These are phyloP conservation scores for Agrilus cyanescens DNA, from an alignment of 2,888 invertebrate genomes.

Conservation along the genomic window DNA sequence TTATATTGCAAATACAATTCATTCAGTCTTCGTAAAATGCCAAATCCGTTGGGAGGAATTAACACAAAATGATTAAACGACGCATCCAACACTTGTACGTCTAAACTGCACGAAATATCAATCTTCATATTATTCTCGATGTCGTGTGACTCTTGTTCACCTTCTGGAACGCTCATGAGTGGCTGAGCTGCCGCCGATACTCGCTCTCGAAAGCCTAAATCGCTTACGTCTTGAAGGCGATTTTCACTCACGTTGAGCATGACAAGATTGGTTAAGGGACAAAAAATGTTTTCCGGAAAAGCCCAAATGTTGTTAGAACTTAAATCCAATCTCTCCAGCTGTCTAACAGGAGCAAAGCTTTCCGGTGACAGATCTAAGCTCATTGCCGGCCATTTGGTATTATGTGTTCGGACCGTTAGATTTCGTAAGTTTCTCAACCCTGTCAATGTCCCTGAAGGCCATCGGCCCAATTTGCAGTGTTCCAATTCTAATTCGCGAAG, in stretches of 20 bases:
- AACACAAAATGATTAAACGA: slow-evolving; percentile 77
- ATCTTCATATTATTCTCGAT: slow-evolving; percentile 26
- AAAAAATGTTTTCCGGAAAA: slow-evolving; percentile 75
- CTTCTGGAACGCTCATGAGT: slow-evolving; percentile 49
- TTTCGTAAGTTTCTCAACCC: slow-evolving; percentile 73
- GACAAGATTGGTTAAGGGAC: slow-evolving; percentile 66
- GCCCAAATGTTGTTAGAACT: slow-evolving; percentile 86
- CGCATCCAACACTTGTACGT: slow-evolving; percentile 71
- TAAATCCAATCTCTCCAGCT: slow-evolving; percentile 72
- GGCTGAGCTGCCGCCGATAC: slow-evolving; percentile 47
- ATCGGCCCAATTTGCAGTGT: slow-evolving; percentile 75
- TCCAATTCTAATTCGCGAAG: slow-evolving; percentile 70
- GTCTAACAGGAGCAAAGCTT: slow-evolving; percentile 63
- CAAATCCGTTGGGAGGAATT: slow-evolving; percentile 72
- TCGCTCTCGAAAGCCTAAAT: slow-evolving; percentile 72
- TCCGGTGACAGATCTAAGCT: slow-evolving; percentile 71
- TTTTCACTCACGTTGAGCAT: slow-evolving; percentile 78
- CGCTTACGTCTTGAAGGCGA: slow-evolving; percentile 76
- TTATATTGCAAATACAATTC: slow-evolving; percentile 78
- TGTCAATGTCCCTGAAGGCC: slow-evolving; percentile 67
- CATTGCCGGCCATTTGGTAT: slow-evolving; percentile 73
- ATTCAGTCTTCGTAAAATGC: slow-evolving; percentile 63
- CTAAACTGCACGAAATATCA: slow-evolving; percentile 54
- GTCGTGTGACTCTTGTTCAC: slow-evolving; percentile 33
- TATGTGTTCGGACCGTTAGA: slow-evolving; percentile 74